These are phyloP conservation scores for Antheraea yamamai DNA, from an alignment of 2,888 invertebrate genomes.

Conservation along the genomic window DNA sequence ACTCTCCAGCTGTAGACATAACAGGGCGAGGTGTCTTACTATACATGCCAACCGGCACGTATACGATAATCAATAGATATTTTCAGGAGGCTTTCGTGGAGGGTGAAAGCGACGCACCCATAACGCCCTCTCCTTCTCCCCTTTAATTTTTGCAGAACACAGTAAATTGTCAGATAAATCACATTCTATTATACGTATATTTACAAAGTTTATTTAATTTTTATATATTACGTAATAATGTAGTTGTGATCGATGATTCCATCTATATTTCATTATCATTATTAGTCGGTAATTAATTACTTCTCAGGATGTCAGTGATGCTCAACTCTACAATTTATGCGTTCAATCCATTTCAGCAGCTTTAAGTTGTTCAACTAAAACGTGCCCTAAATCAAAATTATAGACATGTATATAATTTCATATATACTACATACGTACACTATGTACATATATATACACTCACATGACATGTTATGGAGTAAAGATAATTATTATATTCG, in stretches of 20 bases:
- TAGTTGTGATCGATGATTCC: not conserved
- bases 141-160: constrained; percentile 68
- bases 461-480: no score
- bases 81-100: constrained; percentile 81
- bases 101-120: constrained; percentile 59
- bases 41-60: constrained; percentile 69
- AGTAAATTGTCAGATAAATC: constrained; percentile 42
- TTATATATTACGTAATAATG: not conserved
- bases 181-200: not conserved
- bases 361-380: no score
- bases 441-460: no score
- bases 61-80: constrained; percentile 82
- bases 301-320: not conserved
- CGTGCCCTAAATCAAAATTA: no score
- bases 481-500: no score
- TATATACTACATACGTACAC: no score
- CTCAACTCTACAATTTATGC: no score
- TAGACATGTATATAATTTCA: no score
- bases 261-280: not conserved
- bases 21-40: constrained; percentile 67
- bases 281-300: not conserved
- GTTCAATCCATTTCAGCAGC: no score
- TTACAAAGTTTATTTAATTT: not conserved
- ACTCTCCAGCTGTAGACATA: constrained; percentile 68
- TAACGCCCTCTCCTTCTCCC: constrained; percentile 65